phyloP scores from a whole-genome alignment of 2,113 vertebrate genomes.

The Nesoenas mayeri region DNA sequence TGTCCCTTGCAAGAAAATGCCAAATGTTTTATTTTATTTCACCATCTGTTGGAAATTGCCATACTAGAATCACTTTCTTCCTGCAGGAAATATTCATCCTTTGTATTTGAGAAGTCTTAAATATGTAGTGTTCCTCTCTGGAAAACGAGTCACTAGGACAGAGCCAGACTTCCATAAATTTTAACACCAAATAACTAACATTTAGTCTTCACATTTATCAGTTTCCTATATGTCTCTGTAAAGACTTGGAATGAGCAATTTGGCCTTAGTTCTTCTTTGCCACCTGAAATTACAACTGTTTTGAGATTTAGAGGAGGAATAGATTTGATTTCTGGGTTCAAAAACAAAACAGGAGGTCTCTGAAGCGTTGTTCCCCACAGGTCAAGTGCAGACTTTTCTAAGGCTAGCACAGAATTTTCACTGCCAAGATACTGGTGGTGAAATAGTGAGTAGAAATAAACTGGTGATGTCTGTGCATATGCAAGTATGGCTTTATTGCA shows the following conservation, averaged over 20 bases:
- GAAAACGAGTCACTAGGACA: conserved; percentile 9
- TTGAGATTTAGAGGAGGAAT: neutral
- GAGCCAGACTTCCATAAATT: neutral
- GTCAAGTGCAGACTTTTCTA: neutral
- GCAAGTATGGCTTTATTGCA: neutral
- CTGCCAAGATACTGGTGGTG: neutral
- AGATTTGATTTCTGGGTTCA: neutral
- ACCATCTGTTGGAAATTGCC: conserved; percentile 28
- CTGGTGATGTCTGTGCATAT: neutral
- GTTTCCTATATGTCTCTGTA: neutral
- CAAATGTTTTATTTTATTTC: conserved; percentile 23
- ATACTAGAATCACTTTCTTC: neutral
- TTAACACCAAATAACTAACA: neutral
- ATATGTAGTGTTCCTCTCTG: neutral
- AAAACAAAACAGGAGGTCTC: neutral
- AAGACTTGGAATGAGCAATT: neutral
- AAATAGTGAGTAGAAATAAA: neutral
- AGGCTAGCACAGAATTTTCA: neutral
- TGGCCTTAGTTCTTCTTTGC: neutral
- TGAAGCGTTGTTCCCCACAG: neutral
- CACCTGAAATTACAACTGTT: neutral
- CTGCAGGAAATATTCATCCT: neutral
- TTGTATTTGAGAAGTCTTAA: conserved; percentile 22
- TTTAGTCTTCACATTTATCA: neutral
- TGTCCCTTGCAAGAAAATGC: neutral